Evolutionary conservation across 2,888 invertebrate species (phyloP), one percentile per base, ranked within the genome.

Genomic region (Drosophila nigricruria): DNA sequence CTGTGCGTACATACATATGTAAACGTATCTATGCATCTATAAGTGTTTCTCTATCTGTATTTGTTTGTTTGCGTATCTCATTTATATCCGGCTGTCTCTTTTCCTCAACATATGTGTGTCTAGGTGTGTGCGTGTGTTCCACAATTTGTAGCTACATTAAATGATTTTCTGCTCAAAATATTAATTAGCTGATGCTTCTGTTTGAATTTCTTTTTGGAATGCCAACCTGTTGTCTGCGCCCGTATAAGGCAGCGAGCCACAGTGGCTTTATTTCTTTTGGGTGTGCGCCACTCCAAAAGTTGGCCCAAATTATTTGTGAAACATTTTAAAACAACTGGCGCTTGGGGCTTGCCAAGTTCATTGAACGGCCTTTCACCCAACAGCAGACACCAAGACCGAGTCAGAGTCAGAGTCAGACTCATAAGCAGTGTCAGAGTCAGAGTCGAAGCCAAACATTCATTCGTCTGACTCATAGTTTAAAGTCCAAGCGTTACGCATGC

Each of bases 321-420:
- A 76, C 68, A 76, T 64, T 58, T 49, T 32, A 30, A 49, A 65
- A 52, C 57, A 61, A 72, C 57, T 58, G 67, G 60, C 59, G 36
- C 56, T 54, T 5, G 34, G 34, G 10, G 45, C 10, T 52, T n/a
- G 66, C 59, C 77, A 81, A 81, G 83, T 83, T 83, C 84, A 80
- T 65, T 73, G 76, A 67, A 72, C 74, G 82, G 73, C 82, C 85
- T 88, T 85, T 84, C 82, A 88, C 88, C 82, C 81, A 60, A 43
- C 27, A 63, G 32, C 64, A 64, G 52, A 56, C 36, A 54, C 23
- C 30, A 16, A 40, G 23, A 12, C 25, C 34, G 34, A 54, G 18
- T n/a, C 30, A 18, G 14, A 14, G 6, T 5, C 25, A 42, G 42
- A 43, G 20, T 18, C 18, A 30, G 18, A 27, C 3, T 8, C 32